These are phyloP conservation scores for Drosophila picticornis DNA, from an alignment of 2,888 invertebrate genomes.

Conservation along the genomic window DNA sequence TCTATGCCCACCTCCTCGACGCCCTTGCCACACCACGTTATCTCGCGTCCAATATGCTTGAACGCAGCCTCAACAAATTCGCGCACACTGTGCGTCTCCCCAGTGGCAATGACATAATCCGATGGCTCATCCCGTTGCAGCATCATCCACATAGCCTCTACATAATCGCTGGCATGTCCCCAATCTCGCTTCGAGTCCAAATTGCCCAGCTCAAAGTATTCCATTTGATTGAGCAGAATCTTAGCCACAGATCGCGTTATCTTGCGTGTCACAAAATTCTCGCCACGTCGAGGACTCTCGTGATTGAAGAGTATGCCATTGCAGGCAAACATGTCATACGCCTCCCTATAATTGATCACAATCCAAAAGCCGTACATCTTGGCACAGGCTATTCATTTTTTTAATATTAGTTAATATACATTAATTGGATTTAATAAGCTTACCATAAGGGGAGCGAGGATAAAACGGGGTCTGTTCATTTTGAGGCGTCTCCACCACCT, in stretches of 20 bases:
- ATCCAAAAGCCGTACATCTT: conserved; percentile 99
- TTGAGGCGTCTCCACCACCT: conserved; percentile 96
- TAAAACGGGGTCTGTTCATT: conserved; percentile 98
- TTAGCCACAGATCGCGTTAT: conserved; percentile 99
- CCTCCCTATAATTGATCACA: conserved; percentile 97
- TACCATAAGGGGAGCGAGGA: conserved; percentile 98
- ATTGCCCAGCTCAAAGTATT: conserved; percentile 95
- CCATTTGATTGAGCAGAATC: conserved; percentile 94
- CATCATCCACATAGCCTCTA: conserved; percentile 99
- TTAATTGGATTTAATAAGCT: conserved; percentile 58
- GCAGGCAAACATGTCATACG: conserved; percentile 97
- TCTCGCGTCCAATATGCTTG: conserved; percentile 91
- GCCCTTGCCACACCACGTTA: conserved; percentile 95
- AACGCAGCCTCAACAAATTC: conserved; percentile 98
- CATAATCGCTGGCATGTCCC: conserved; percentile 98
- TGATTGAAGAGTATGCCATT: conserved; percentile 99
- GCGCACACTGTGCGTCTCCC: conserved; percentile 96
- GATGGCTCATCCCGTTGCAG: conserved; percentile 95
- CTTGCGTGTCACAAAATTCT: conserved; percentile 99
- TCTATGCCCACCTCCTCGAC: conserved; percentile 91
- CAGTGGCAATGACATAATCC: conserved; percentile 99
- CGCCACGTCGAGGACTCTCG: conserved; percentile 97
- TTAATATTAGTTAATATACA: not conserved
- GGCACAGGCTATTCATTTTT: conserved; percentile 90
- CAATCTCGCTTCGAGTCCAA: conserved; percentile 98